phyloP scores from a whole-genome alignment of 2,888 invertebrate genomes.

The Acanthosepion pharaonis region DNA sequence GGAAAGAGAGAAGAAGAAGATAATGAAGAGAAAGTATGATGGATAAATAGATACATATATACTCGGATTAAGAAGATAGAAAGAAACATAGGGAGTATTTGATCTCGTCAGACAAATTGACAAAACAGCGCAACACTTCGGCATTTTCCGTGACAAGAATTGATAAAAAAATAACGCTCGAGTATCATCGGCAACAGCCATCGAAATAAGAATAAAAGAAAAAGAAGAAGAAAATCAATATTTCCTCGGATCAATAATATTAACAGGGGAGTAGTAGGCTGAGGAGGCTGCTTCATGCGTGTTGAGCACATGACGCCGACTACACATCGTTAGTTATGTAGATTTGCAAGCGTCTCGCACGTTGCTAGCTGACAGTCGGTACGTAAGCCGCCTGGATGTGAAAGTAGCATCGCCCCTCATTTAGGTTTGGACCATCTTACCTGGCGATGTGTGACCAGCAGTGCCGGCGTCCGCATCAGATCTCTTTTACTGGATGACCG shows the following conservation, averaged over 20 bases:
- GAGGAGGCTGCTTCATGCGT: background rate
- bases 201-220: background rate
- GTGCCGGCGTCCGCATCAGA: slow-evolving; percentile 8
- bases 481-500: slow-evolving; percentile 13
- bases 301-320: slow-evolving; percentile 33
- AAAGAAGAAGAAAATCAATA: background rate
- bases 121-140: background rate
- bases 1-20: background rate
- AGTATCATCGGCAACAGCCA: background rate
- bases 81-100: background rate
- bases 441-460: slow-evolving; percentile 22
- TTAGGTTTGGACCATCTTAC: background rate
- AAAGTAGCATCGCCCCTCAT: background rate
- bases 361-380: slow-evolving; percentile 21
- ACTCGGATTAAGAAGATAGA: background rate
- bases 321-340: slow-evolving; percentile 21
- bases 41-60: background rate
- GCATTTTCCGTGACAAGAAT: background rate
- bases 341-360: background rate
- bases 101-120: background rate
- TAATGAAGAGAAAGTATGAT: background rate
- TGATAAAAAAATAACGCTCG: background rate
- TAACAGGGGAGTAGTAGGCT: background rate
- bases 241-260: background rate
- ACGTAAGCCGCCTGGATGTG: background rate